Evolutionary conservation across 1,140 invertebrate species (phyloP), one percentile per base, ranked within the genome.

Genomic region (Parasteatoda tepidariorum): DNA sequence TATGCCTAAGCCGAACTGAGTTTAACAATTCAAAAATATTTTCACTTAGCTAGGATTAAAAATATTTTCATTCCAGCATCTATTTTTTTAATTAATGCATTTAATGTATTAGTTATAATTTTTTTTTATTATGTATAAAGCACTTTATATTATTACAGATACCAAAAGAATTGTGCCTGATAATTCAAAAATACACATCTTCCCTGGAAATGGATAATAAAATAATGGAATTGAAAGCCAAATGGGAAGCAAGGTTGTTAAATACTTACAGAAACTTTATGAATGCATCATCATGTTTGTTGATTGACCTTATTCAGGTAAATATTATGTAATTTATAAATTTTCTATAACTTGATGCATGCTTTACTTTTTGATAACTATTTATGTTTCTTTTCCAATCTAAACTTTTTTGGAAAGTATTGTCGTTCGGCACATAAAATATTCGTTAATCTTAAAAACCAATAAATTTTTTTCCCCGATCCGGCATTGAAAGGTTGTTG

Each of bases 181-280:
- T 70, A 18, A 48, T 24, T 48, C 67, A 48, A 28, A 70, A 70
- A 13, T 24, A 26, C 28, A 54, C 33, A 26, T 28, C 67, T 13
- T 54, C 67, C 30, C 34, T 48, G 30, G 22, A 48, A 54, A 41
- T 48, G 41, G 7, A 48, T 48, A 28, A 73, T 48, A 7, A 48
- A 9, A 48, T 48, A 48, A 48, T 9, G 26, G 26, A 2, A 57
- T 73, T 73, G 22, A 73, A 57, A 33, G 28, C 31, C 6, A n/a
- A 57, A 59, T 73, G 30, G 22, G 11, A 31, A 22, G 30, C 55
- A 59, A 24, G 59, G 59, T n/a, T 73, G n/a, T 11, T 22, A 3
- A 22, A 33, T 9, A 73, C 70, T 31, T 28, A 73, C 5, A 73
- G 31, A 33, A 73, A 73, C 24, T n/a, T 73, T 18, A 57, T 73